Base-by-base conservation (phyloP, 2,797 vertebrate species). In the Eutrigla gurnardus region DNA sequence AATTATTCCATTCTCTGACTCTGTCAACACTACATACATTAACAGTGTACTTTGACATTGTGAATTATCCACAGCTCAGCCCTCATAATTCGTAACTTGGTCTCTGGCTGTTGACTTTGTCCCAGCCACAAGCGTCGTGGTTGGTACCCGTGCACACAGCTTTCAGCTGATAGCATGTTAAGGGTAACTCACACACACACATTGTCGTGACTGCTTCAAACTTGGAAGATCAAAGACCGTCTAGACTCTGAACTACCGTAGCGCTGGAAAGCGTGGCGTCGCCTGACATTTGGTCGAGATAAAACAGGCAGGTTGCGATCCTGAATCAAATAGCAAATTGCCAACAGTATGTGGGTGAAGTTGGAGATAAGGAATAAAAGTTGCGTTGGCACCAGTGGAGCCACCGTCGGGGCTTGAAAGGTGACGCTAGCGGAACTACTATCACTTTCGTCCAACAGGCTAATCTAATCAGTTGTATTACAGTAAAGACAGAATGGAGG, bases 401-500 rank as follows among this genome's bases (percentile, higher is more conserved):
- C 77, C 77, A 65, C 37, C 6, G 8, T 4, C 39, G 62, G 40
- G 50, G 70, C 74, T 75, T 73, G 68, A 73, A 83, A 82, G 64
- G 77, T 80, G 78, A 81, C 43, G 4, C 76, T 70, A 37, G 58
- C 49, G 32, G 69, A 45, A 66, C 59, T 43, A 52, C 80, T 78
- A 85, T 83, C 84, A 77, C 74, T 78, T 85, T 76, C 33, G 57
- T 52, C 77, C 57, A 66, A 58, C 60, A 53, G 65, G 46, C 80
- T 91, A 88, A 92, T 93, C 91, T 93, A 81, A 92, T 92, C 92
- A 85, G 83, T 45, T 73, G 73, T 76, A 45, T 82, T 81, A 86
- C 78, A 76, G 67, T 88, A 80, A 81, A 80, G 83, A 87, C 75
- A 75, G 85, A 77, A 69, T 83, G 73, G 78, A 87, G 89, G 89